Percentiles rank a stretch among this genome's conserved stretches.
Conservation (phyloP, 2,888 invertebrate species). For the Drosophila neotestacea region DNA sequence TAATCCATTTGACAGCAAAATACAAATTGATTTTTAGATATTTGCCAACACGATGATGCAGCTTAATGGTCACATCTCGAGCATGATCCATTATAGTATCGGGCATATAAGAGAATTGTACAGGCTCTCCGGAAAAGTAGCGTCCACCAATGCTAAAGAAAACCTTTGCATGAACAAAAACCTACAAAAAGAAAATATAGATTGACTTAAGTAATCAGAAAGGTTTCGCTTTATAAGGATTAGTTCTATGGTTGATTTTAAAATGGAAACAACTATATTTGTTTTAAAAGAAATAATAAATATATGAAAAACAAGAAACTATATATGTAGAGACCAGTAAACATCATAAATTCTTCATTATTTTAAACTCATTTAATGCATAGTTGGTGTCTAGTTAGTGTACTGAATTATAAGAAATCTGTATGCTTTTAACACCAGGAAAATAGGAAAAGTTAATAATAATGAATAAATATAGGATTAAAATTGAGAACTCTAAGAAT, state of each 20-base stretch:
- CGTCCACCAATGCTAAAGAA: conserved; percentile 91
- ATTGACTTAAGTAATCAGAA: neutral
- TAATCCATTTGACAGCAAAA: conserved; percentile 93
- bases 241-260: too few relatives aligned
- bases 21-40: conserved; percentile 91
- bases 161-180: conserved; percentile 91
- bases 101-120: conserved; percentile 91
- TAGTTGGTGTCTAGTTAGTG: too few relatives aligned
- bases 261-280: too few relatives aligned
- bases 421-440: too few relatives aligned
- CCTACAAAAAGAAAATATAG: conserved; percentile 84
- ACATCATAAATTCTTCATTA: too few relatives aligned
- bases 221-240: too few relatives aligned
- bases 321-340: too few relatives aligned
- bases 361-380: too few relatives aligned
- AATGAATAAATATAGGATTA: neutral
- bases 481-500: neutral
- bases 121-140: conserved; percentile 90
- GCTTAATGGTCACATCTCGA: conserved; percentile 91
- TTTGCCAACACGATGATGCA: conserved; percentile 91
- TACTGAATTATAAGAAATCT: too few relatives aligned
- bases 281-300: too few relatives aligned
- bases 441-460: too few relatives aligned
- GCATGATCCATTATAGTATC: conserved; percentile 91
- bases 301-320: too few relatives aligned